Percentiles rank a stretch among this genome's conserved stretches.
These are phyloP conservation scores for Caerostris extrusa DNA, from an alignment of 1,140 invertebrate genomes.

Conservation along the genomic window DNA sequence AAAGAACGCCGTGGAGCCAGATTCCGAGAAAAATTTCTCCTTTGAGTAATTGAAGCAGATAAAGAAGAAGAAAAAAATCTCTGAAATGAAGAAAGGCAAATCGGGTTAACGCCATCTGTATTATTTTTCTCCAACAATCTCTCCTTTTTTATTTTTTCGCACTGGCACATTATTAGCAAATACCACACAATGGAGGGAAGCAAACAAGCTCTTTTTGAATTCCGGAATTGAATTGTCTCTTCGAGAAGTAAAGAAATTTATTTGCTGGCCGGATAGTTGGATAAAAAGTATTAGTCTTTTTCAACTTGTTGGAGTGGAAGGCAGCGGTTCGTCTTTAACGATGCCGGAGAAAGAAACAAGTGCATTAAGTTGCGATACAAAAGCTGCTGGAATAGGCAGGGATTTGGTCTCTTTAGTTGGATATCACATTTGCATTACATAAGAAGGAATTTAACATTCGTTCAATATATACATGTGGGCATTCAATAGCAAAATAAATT, in stretches of 20 bases:
- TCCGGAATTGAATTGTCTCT: not conserved
- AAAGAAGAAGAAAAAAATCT: not conserved
- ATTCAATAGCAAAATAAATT: no score
- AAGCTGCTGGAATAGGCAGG: no score
- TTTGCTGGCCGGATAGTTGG: no score
- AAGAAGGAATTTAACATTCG: no score
- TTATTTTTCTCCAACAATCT: not conserved
- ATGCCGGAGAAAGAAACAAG: no score
- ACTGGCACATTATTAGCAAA: conserved; percentile 8
- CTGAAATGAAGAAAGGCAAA: not conserved
- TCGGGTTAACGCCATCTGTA: not conserved
- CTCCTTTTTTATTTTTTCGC: not conserved
- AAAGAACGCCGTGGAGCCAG: not conserved
- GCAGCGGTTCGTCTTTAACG: no score
- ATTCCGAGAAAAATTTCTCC: not conserved
- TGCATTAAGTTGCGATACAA: no score
- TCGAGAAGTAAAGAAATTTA: not conserved
- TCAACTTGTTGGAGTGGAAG: no score
- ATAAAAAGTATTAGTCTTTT: no score
- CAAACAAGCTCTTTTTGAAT: not conserved
- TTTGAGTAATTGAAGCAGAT: conserved; percentile 13
- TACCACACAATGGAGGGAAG: not conserved
- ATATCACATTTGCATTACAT: no score
- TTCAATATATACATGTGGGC: no score
- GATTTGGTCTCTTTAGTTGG: no score